Conservation (phyloP, 2,113 vertebrate genomes). For the Acrocephalus kingi region DNA sequence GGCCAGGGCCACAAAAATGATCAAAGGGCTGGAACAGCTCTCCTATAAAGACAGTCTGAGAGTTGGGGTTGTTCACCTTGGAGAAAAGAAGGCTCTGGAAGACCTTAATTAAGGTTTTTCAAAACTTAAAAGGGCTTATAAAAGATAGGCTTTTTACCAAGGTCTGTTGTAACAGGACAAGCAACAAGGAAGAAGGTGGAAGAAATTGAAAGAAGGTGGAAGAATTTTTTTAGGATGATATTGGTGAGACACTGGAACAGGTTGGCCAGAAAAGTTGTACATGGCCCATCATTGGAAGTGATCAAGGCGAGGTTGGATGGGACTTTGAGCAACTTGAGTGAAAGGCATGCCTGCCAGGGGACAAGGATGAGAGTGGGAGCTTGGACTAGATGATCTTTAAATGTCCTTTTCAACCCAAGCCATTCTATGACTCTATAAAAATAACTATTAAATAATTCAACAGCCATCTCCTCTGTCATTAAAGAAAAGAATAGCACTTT, state of each 20-base stretch:
- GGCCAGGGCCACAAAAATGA: not conserved
- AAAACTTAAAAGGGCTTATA: not conserved
- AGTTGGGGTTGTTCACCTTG: not conserved
- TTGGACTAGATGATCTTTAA: not conserved
- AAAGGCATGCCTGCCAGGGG: not conserved
- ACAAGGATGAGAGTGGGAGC: not conserved
- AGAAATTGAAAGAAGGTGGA: not conserved
- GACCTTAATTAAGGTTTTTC: not conserved
- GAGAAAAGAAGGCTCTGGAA: not conserved
- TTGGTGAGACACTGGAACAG: not conserved
- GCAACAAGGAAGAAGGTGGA: not conserved
- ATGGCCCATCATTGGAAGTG: accelerated
- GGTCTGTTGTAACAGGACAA: not conserved
- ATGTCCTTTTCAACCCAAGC: not conserved
- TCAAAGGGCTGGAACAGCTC: not conserved
- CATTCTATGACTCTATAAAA: not conserved
- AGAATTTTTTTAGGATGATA: not conserved
- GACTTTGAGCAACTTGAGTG: not conserved
- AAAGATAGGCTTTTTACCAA: not conserved
- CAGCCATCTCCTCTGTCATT: not conserved
- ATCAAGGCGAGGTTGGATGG: not conserved
- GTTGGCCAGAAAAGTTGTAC: not conserved
- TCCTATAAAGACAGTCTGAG: not conserved
- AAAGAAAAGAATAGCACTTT: not conserved
- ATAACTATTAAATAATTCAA: not conserved